These are phyloP conservation scores for Trinectes maculatus DNA, from an alignment of 2,113 vertebrate species.

Conservation along the genomic window DNA sequence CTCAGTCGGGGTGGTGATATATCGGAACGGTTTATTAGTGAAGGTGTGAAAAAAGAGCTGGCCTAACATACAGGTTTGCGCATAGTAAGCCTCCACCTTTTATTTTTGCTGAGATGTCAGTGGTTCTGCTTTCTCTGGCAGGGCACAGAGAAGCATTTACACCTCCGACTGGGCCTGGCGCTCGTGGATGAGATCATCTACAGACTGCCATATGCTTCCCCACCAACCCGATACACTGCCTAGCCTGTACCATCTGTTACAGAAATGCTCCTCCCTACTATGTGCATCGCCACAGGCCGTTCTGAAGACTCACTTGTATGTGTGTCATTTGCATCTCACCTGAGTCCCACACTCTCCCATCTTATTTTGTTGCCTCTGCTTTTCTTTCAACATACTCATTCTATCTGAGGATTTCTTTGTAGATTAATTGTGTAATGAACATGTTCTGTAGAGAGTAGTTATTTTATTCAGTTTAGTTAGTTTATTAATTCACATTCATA, in stretches of 20 bases:
- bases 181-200: conserved; percentile 61
- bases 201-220: conserved; percentile 72
- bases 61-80: neutral
- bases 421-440: neutral
- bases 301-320: conserved; percentile 37
- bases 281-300: conserved; percentile 18
- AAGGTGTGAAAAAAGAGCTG: neutral
- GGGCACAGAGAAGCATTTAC: conserved; percentile 52
- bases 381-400: neutral
- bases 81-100: neutral
- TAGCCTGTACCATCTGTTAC: conserved; percentile 70
- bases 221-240: conserved; percentile 53
- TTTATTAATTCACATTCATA: no score
- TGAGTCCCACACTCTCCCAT: neutral
- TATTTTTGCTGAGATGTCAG: conserved; percentile 6
- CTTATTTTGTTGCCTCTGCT: neutral
- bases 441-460: no score
- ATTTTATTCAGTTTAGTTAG: no score
- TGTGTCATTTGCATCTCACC: conserved; percentile 34
- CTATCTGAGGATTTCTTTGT: neutral
- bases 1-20: neutral
- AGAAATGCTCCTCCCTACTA: conserved; percentile 25
- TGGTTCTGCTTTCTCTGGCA: conserved; percentile 37
- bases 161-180: conserved; percentile 52
- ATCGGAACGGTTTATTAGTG: neutral